Evolutionary conservation across 2,888 invertebrate species (phyloP).

Genomic region (Rhagium mordax): DNA sequence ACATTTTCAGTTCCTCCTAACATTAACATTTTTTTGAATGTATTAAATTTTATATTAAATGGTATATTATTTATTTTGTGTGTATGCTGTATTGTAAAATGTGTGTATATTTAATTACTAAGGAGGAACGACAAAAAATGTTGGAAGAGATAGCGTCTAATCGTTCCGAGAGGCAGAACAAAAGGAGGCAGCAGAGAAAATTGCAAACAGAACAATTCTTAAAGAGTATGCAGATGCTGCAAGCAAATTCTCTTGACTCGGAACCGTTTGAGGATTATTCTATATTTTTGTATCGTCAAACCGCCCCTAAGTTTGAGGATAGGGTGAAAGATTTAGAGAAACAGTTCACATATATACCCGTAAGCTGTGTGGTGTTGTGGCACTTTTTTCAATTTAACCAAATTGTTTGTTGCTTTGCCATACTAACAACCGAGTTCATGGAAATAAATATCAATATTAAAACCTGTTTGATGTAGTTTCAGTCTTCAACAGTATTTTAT

Average conservation of each 20-base stretch:
- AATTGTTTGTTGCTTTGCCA: slow-evolving; percentile 9
- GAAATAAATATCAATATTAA: background rate
- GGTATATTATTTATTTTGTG: background rate
- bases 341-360: slow-evolving; percentile 79
- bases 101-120: slow-evolving; percentile 44
- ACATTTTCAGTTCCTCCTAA: slow-evolving; percentile 38
- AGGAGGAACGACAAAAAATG: slow-evolving; percentile 84
- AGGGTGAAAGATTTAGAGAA: slow-evolving; percentile 86
- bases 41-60: slow-evolving; percentile 8
- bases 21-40: slow-evolving; percentile 26
- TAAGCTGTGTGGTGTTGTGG: slow-evolving; percentile 71
- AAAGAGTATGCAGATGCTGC: slow-evolving; percentile 89
- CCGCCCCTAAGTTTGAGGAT: slow-evolving; percentile 88
- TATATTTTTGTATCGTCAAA: slow-evolving; percentile 88
- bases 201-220: slow-evolving; percentile 86
- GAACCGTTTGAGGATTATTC: slow-evolving; percentile 87
- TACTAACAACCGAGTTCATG: background rate
- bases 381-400: background rate
- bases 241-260: slow-evolving; percentile 79
- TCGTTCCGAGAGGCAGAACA: slow-evolving; percentile 76
- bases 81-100: background rate
- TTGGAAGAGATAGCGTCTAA: slow-evolving; percentile 82
- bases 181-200: slow-evolving; percentile 79
- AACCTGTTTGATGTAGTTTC: background rate
- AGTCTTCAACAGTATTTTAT: background rate